Conservation (phyloP, 2,113 vertebrate species). For the Burhinus oedicnemus region DNA sequence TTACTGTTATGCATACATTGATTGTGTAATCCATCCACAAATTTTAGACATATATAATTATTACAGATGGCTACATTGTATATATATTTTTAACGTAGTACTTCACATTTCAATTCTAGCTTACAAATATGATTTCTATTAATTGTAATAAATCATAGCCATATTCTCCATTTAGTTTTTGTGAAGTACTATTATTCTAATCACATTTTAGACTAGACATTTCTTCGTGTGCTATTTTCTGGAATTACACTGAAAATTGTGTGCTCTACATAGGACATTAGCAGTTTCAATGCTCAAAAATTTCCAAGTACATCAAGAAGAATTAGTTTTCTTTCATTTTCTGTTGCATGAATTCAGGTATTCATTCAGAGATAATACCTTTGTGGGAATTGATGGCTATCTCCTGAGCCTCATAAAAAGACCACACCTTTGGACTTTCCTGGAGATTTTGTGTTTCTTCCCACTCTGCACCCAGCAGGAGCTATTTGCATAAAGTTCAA, state of each 20-base stretch:
- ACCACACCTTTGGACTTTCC: neutral
- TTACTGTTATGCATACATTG: neutral
- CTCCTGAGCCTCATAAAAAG: neutral
- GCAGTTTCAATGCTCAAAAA: neutral
- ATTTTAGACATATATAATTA: neutral
- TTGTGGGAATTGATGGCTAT: neutral
- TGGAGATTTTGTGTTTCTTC: neutral
- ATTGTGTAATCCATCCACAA: neutral
- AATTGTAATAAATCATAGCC: neutral
- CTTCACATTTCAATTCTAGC: neutral
- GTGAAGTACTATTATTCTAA: neutral
- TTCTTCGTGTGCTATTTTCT: neutral
- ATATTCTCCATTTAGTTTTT: neutral
- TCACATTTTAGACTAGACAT: neutral
- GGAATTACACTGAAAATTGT: neutral
- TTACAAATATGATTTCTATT: neutral
- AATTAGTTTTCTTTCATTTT: neutral
- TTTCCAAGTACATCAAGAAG: neutral
- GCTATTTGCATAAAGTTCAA: neutral
- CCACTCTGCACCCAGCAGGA: neutral
- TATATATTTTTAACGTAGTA: neutral
- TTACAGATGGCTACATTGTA: neutral
- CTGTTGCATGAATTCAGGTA: neutral
- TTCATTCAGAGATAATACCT: neutral
- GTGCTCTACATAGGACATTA: neutral